These are phyloP conservation scores for Myopa testacea DNA, from an alignment of 2,888 invertebrate species.

Conservation along the genomic window DNA sequence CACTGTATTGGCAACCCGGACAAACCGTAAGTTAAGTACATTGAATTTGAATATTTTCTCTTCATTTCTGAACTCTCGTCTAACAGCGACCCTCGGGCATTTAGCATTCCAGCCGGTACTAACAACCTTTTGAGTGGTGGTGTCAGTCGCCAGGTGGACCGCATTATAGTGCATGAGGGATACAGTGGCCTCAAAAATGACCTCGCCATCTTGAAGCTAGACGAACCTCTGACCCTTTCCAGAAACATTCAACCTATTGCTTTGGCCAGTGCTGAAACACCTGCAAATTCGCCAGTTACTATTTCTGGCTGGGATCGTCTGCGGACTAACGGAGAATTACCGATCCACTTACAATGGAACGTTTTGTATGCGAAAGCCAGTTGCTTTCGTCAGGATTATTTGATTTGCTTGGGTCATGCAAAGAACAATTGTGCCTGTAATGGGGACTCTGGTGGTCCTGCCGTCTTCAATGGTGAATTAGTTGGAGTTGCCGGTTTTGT, in stretches of 20 bases:
- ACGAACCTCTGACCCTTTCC: slow-evolving; percentile 53
- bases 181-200: slow-evolving; percentile 58
- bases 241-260: slow-evolving; percentile 53
- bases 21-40: not conserved
- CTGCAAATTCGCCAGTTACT: slow-evolving; percentile 50
- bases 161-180: too few relatives aligned
- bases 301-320: slow-evolving; percentile 62
- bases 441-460: slow-evolving; percentile 58
- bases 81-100: slow-evolving; percentile 34
- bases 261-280: slow-evolving; percentile 52
- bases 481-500: slow-evolving; percentile 57
- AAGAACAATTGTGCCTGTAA: slow-evolving; percentile 45
- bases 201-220: slow-evolving; percentile 54
- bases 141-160: slow-evolving; percentile 51
- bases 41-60: not conserved
- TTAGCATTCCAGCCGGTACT: slow-evolving; percentile 44
- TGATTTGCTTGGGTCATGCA: slow-evolving; percentile 55
- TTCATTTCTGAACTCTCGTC: not conserved
- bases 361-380: slow-evolving; percentile 41
- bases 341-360: slow-evolving; percentile 55
- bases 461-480: slow-evolving; percentile 52
- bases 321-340: slow-evolving; percentile 51
- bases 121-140: slow-evolving; percentile 59
- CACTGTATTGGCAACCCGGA: slow-evolving; percentile 57
- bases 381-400: slow-evolving; percentile 43